Base-by-base conservation (phyloP, 2,113 vertebrate genomes). In the Zootoca vivipara region DNA sequence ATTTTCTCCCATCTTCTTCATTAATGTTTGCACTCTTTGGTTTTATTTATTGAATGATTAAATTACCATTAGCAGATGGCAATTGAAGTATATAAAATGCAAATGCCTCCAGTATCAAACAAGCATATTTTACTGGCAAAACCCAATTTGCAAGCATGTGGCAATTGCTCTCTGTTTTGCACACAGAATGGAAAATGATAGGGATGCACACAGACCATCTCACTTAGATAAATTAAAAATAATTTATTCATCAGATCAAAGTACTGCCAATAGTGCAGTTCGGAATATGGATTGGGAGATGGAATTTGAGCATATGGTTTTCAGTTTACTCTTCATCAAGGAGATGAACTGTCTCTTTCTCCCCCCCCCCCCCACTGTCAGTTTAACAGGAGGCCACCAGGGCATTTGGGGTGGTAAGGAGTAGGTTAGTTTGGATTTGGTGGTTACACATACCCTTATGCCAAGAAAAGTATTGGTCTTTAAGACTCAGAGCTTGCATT, bases 1-100 rank as follows among this genome's bases (percentile, higher is more conserved):
- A 95, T 92, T 85, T 82, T 90, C n/a, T 83, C 87, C 86, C 62
- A 74, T 92, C 88, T 96, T 96, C 89, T 81, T 67, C 33, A 93
- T 96, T 96, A 95, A 92, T 91, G 83, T 94, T 91, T 94, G 90
- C 80, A 94, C 67, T 93, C 86, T 92, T 95, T 94, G 88, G 83
- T 92, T 85, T 94, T 96, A 92, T 95, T 95, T 96, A 93, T 94
- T 95, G 89, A 96, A 95, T 90, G 90, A 94, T 94, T 93, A 95
- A 94, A 93, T 95, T 93, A 88, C 87, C 88, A 85, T 94, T 93
- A 96, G 89, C 89, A 94, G 90, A 91, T 93, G 90, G 91, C 87
- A 94, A 92, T 91, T 93, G 89, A 84, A 95, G 84, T 83, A 87
- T 92, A 91, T 94, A 92, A 93, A 94, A 95, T 94, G 90, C 58